Base-by-base conservation (phyloP, 2,888 invertebrate species). In the Cheilosia vernalis region DNA sequence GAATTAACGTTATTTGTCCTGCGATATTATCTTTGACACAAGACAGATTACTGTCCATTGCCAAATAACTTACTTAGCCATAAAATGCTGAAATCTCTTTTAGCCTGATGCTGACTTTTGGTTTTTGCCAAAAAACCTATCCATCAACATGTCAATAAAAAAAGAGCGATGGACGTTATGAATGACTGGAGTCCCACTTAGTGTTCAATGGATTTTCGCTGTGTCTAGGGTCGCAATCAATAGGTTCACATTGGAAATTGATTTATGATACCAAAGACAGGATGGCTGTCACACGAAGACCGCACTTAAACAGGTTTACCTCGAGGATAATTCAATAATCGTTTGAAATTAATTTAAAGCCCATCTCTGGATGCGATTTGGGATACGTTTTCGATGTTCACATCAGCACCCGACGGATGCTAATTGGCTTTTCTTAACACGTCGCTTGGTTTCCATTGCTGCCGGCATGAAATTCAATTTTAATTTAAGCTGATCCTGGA, bases 181-280 rank as follows among this genome's bases (percentile, higher is more conserved):
- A 76, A 56, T 81, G 76, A 76, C 76, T 76, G 63, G 69, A 64
- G 61, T 81, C 63, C 76, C 76, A 64, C 76, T 81, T 79, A 70
- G 64, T 55, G 30, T 47, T 49, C 61, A 74, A 61, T 81, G 76
- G 49, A n/a, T 49, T 66, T 67, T 24, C 42, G 21, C 15, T 24
- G 5, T 33, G 40, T 55, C 63, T 53, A 0, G 56, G 63, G 49
- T n/a, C n/a, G 4, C 24, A n/a, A 13, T 6, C 76, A 42, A 67
- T 47, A 63, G 19, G 63, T 70, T 76, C 4, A 6, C 13, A 6
- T 55, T 56, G 69, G 27, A 42, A 19, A 24, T 33, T 51, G 76
- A 69, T 69, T 69, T 81, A 63, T 69, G 49, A 55, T 55, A 55
- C 67, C 61, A 74, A 47, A 21, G 66, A 64, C 51, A 73, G 33